Evolutionary conservation across 1,140 invertebrate genomes (phyloP).

Genomic region (Drosophila tropicalis): DNA sequence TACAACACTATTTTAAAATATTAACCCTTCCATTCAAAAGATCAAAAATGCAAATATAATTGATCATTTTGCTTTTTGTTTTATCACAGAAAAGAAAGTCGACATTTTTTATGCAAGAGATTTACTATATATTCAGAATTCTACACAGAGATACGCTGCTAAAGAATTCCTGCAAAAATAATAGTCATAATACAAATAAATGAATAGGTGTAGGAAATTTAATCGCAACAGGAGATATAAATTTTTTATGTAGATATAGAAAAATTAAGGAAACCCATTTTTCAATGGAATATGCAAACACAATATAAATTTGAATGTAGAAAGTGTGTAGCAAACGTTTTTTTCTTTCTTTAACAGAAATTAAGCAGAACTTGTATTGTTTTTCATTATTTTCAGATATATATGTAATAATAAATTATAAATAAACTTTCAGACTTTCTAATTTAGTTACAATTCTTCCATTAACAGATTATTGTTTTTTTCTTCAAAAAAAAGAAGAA

Average conservation of each 20-base stretch:
- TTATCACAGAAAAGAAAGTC: not conserved
- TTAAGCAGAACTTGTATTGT: not conserved
- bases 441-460: not conserved
- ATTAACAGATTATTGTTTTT: not conserved
- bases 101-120: not conserved
- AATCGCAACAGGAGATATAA: too few species aligned
- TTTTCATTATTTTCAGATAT: not conserved
- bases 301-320: not conserved
- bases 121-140: not conserved
- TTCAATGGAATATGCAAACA: not conserved
- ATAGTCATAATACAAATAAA: too few species aligned
- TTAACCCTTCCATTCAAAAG: not conserved
- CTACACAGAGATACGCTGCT: not conserved
- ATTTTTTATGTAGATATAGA: too few species aligned
- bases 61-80: not conserved
- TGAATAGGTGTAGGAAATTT: too few species aligned
- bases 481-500: not conserved
- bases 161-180: too few species aligned
- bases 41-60: not conserved
- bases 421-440: constrained; percentile 4
- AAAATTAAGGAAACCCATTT: not conserved
- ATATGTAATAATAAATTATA: not conserved
- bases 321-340: not conserved
- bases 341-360: not conserved
- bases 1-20: not conserved